phyloP scores from a whole-genome alignment of 2,113 vertebrate species.

The Aptenodytes forsteri region DNA sequence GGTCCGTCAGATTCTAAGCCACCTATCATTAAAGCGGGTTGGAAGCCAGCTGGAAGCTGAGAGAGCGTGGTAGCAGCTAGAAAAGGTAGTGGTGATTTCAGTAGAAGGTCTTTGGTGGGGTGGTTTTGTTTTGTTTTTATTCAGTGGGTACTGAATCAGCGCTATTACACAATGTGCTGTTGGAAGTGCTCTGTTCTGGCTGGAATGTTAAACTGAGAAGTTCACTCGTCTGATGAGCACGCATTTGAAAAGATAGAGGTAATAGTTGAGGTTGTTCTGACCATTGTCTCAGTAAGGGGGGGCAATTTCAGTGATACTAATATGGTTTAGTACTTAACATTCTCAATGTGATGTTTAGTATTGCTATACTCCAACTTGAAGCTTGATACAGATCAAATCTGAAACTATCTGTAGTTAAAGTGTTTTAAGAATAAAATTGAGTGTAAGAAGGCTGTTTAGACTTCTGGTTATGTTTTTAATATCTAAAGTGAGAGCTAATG shows the following conservation, averaged over 20 bases:
- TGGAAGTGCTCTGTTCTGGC: constrained; percentile 39
- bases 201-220: constrained; percentile 35
- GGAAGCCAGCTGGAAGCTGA: neutral
- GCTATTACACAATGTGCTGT: constrained; percentile 34
- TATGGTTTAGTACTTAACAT: neutral
- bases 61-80: neutral
- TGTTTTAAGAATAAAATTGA: neutral
- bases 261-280: neutral
- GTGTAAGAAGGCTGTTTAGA: neutral
- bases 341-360: neutral
- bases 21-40: neutral
- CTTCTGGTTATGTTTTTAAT: neutral
- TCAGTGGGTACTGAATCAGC: constrained; percentile 57
- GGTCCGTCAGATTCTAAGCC: neutral
- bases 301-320: neutral
- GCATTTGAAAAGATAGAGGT: neutral
- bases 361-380: neutral
- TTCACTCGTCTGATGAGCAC: neutral
- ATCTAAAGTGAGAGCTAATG: neutral
- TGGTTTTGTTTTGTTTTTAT: constrained; percentile 20
- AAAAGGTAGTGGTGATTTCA: neutral
- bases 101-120: neutral
- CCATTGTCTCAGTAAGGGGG: neutral
- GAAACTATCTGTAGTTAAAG: neutral
- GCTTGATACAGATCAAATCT: neutral